These are phyloP conservation scores for Diachrysia chrysitis DNA, from an alignment of 2,888 invertebrate species.

Conservation along the genomic window DNA sequence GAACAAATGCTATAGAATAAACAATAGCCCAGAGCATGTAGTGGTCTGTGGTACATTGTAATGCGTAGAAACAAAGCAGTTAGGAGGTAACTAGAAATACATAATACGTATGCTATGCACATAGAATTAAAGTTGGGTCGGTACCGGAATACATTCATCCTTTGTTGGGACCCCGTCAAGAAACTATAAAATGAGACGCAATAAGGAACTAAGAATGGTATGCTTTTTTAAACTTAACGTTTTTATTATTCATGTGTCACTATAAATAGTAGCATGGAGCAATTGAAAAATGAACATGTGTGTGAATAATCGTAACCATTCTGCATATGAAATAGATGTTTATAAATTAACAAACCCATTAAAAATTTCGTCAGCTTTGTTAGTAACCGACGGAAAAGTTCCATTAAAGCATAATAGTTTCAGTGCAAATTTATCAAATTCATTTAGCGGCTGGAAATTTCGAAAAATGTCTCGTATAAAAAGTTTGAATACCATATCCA, in stretches of 20 bases:
- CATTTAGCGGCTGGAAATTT: not conserved
- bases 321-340: conserved; percentile 24
- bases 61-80: conserved; percentile 73
- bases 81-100: conserved; percentile 67
- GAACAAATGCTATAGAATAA: conserved; percentile 56
- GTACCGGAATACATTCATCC: conserved; percentile 72
- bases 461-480: conserved; percentile 15
- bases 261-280: conserved; percentile 25
- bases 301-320: conserved; percentile 12
- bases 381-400: not conserved
- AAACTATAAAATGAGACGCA: conserved; percentile 54
- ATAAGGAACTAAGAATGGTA: conserved; percentile 51
- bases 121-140: conserved; percentile 72
- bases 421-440: conserved; percentile 21
- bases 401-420: not conserved
- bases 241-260: conserved; percentile 11
- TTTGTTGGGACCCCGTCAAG: conserved; percentile 61
- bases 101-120: conserved; percentile 71
- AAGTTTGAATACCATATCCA: conserved; percentile 44
- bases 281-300: conserved; percentile 27
- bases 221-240: conserved; percentile 28
- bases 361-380: conserved; percentile 28
- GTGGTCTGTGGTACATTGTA: conserved; percentile 61
- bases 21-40: conserved; percentile 62
- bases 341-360: conserved; percentile 15